Base-by-base conservation (phyloP, 2,797 vertebrate species). In the Sarcoramphus papa region DNA sequence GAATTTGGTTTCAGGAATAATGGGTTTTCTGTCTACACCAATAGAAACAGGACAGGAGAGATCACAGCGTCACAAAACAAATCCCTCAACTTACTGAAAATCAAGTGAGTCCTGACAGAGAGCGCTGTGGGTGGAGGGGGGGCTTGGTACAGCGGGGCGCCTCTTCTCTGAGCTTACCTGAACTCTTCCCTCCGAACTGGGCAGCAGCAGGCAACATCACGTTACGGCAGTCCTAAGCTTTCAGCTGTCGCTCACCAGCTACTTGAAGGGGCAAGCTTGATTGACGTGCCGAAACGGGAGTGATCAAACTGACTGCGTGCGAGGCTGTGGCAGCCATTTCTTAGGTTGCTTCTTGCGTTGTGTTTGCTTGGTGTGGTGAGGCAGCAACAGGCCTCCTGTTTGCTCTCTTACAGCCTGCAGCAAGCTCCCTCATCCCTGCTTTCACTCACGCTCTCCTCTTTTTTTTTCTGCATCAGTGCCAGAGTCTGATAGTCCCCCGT, bases 1-100 rank as follows among this genome's bases (percentile, higher is more conserved):
- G 99, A 99, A 84, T 99, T 99, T 98, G 99, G 99, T 24, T 99
- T 99, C 98, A 99, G 98, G 92, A 99, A 99, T 93, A 99, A 99
- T 40, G 99, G 99, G 14, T 99, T 99, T 97, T 99, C 99, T 2
- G 97, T 99, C 92, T 99, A 99, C 97, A 97, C 98, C 98, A 99
- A 99, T 97, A 99, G 99, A 95, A 99, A 99, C 98, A 98, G 99
- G 98, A 99, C 99, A 2, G 99, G 98, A 60, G 99, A 99, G 98
- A 98, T 99, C 84, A 97, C 98, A 17, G 96, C 99, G 0, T 99
- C 99, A 1, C 98, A 99, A 95, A 99, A 98, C 98, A 99, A 99
- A 97, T 98, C 99, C 54, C 98, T 99, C 89, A 99, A 98, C 94
- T 97, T 99, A 75, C 98, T 99, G 22, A 99, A 99, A 97, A 99